Evolutionary conservation across 1,140 invertebrate species (phyloP).

Genomic region (Armadillidium nasatum): DNA sequence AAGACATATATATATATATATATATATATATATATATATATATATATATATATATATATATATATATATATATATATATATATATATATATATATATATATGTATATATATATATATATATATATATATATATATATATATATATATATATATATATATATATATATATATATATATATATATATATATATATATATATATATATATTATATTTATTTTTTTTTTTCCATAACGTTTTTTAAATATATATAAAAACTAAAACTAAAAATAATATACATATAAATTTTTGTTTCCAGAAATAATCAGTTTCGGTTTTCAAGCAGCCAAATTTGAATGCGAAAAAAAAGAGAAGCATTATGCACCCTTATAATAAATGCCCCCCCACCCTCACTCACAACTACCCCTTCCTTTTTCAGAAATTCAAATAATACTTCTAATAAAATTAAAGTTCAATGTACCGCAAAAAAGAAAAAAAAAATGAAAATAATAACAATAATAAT

Average conservation of each 20-base stretch:
- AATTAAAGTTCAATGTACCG: constrained; percentile 8
- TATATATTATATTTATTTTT: not conserved
- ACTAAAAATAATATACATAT: not conserved
- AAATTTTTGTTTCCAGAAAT: not conserved
- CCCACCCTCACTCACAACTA: too few relatives aligned
- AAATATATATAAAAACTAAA: not conserved
- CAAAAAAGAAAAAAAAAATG: not conserved
- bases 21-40: not conserved
- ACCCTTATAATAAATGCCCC: too few relatives aligned
- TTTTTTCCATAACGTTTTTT: not conserved
- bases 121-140: not conserved
- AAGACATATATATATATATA: not conserved
- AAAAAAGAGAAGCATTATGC: too few relatives aligned
- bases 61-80: constrained; percentile 9
- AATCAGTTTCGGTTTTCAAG: too few relatives aligned
- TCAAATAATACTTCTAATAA: constrained; percentile 2
- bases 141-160: constrained; percentile 6
- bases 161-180: not conserved
- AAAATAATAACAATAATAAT: not conserved
- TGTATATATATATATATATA: not conserved
- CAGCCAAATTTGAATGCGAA: too few relatives aligned
- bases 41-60: constrained; percentile 11
- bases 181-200: too few relatives aligned
- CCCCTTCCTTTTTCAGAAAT: not conserved
- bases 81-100: not conserved